Percentiles rank a stretch among this genome's conserved stretches.
phyloP scores from a whole-genome alignment of 2,888 invertebrate species.

The Tipula lateralis region DNA sequence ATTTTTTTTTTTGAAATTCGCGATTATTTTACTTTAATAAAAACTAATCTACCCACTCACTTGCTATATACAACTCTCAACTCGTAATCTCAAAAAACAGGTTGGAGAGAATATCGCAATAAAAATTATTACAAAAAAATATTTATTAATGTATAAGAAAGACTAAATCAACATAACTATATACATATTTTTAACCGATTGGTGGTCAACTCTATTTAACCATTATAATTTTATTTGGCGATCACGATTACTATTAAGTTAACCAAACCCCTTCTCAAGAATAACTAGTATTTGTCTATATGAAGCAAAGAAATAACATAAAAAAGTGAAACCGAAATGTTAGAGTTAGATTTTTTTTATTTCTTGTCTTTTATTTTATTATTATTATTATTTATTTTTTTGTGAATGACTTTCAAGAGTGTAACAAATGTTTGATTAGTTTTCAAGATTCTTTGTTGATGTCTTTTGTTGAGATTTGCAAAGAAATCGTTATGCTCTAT shows the following conservation, averaged over 20 bases:
- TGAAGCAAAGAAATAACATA: not conserved
- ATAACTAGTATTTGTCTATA: not conserved
- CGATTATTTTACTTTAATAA: not conserved
- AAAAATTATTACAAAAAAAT: not conserved
- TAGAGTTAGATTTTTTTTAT: not conserved
- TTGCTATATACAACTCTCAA: not conserved
- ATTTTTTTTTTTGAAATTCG: not conserved
- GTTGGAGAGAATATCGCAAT: constrained; percentile 8
- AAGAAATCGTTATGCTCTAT: constrained; percentile 24
- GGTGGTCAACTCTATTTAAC: not conserved
- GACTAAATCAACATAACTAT: not conserved
- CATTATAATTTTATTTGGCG: not conserved
- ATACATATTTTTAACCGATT: not conserved
- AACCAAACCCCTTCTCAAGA: not conserved
- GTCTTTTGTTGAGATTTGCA: constrained; percentile 24
- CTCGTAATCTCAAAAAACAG: not conserved
- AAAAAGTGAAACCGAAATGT: constrained; percentile 13
- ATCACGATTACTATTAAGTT: not conserved
- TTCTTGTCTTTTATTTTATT: not conserved
- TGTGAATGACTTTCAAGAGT: constrained; percentile 19
- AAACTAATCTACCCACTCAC: not conserved
- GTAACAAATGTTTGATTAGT: constrained; percentile 24
- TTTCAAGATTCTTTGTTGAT: constrained; percentile 11
- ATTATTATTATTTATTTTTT: not conserved
- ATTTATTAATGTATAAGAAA: not conserved